Conservation (phyloP, 2,888 invertebrate genomes). For the Lochmaea crataegi region DNA sequence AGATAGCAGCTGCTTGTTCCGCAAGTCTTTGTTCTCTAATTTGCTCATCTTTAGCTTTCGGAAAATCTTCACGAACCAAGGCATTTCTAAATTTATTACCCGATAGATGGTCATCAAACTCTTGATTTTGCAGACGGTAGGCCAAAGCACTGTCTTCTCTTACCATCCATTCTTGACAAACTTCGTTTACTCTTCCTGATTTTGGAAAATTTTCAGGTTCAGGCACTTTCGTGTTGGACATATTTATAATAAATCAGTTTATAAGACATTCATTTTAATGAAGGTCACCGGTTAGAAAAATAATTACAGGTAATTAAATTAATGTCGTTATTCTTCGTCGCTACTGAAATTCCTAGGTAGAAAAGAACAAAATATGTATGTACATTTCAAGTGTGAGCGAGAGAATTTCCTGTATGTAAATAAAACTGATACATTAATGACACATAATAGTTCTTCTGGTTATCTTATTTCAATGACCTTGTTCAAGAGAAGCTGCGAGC, state of each 20-base stretch:
- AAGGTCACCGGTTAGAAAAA: conserved; percentile 45
- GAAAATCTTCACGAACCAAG: conserved; percentile 82
- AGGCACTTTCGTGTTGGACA: conserved; percentile 53
- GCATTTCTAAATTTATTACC: conserved; percentile 80
- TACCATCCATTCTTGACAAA: conserved; percentile 85
- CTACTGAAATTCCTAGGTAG: conserved; percentile 42
- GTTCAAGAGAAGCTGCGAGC: neutral
- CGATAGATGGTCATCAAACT: conserved; percentile 82
- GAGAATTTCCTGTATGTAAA: conserved; percentile 39
- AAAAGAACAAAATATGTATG: conserved; percentile 36
- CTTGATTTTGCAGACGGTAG: conserved; percentile 83
- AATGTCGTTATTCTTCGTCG: conserved; percentile 41
- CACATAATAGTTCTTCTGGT: conserved; percentile 19
- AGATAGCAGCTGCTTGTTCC: conserved; percentile 71
- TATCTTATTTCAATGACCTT: neutral
- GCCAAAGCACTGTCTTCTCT: conserved; percentile 87
- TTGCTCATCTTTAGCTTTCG: conserved; percentile 80
- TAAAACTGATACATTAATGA: conserved; percentile 34
- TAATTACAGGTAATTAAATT: conserved; percentile 42
- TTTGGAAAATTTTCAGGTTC: conserved; percentile 70
- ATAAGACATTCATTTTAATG: conserved; percentile 39
- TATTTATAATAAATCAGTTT: conserved; percentile 39
- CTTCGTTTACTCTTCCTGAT: conserved; percentile 77
- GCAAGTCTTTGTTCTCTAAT: conserved; percentile 75
- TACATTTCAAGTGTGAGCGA: conserved; percentile 36